Evolutionary conservation across 2,113 vertebrate species (phyloP), one percentile per base, ranked within the genome.

Genomic region (Python bivittatus): DNA sequence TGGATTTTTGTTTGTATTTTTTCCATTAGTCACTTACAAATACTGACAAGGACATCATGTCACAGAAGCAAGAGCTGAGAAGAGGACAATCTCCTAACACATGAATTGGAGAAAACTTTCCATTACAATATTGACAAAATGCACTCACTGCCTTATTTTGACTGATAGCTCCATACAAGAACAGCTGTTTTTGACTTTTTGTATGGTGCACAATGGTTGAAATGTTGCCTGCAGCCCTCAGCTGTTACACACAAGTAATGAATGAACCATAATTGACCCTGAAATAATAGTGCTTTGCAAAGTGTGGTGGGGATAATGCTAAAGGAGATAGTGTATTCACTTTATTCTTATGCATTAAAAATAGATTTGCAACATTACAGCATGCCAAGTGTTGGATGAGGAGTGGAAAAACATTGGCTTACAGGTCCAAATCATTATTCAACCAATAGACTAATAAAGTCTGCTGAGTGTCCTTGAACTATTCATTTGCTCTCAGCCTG

Each of bases 1-100:
- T 79, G 95, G 95, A 93, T 53, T 20, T 22, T 92, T 83, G 88
- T 95, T 94, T 91, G 83, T 95, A 92, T 53, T 96, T 96, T 95
- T 95, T 53, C 38, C 25, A 38, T 53, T 88, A 22, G 3, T 57
- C 52, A 84, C 60, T 89, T 84, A 44, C 29, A 84, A 57, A 86
- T 54, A 2, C 88, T 54, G 42, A 60, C 83, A 92, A 92, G 53
- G 83, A 29, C 60, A 60, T 61, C 42, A 60, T 38, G 27, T 15
- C 84, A 85, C 25, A 12, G 23, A 29, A 48, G 84, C 2, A 64
- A 89, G 54, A 38, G 42, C 23, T 86, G 86, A 54, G 54, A 58
- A 68, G 44, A 68, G 33, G 33, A 2, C 6, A 33, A 13, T 54
- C 5, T n/a, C 58, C 17, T 88, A 84, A 64, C 54, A 17, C 17